Evolutionary conservation across 2,888 invertebrate species (phyloP).

Genomic region (Exephanes ischioxanthus): DNA sequence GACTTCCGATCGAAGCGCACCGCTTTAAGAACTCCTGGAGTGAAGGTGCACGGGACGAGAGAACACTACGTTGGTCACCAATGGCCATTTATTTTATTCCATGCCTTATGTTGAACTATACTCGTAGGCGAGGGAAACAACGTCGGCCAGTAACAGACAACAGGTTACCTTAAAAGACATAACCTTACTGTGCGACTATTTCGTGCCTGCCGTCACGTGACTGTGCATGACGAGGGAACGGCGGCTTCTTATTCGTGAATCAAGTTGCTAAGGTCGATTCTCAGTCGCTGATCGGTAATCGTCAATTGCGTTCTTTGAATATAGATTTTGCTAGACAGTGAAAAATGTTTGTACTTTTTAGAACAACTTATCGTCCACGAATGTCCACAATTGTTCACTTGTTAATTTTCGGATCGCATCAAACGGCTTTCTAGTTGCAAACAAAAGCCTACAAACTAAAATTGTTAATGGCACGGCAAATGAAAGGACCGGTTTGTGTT

Average conservation of each 20-base stretch:
- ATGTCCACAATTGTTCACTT: too few species aligned
- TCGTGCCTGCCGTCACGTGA: background rate
- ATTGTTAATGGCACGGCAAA: too few species aligned
- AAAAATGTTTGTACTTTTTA: too few species aligned
- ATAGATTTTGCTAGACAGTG: too few species aligned
- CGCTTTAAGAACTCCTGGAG: background rate
- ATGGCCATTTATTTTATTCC: background rate
- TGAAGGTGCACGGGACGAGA: background rate
- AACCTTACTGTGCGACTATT: background rate
- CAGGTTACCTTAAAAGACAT: background rate
- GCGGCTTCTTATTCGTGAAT: background rate
- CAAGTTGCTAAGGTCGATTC: too few species aligned
- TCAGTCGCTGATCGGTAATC: too few species aligned
- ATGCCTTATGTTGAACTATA: background rate
- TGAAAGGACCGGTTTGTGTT: too few species aligned
- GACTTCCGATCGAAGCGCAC: slow-evolving; percentile 15
- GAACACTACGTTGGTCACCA: background rate
- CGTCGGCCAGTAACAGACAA: background rate
- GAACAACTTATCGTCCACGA: too few species aligned
- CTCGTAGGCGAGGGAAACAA: background rate
- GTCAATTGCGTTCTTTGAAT: too few species aligned
- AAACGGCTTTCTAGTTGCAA: too few species aligned
- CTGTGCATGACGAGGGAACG: background rate
- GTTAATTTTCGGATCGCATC: too few species aligned
- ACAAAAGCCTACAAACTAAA: too few species aligned